Evolutionary conservation across 2,113 vertebrate species (phyloP), one percentile per base, ranked within the genome.

Genomic region (Machaerirhynchus nigripectus): DNA sequence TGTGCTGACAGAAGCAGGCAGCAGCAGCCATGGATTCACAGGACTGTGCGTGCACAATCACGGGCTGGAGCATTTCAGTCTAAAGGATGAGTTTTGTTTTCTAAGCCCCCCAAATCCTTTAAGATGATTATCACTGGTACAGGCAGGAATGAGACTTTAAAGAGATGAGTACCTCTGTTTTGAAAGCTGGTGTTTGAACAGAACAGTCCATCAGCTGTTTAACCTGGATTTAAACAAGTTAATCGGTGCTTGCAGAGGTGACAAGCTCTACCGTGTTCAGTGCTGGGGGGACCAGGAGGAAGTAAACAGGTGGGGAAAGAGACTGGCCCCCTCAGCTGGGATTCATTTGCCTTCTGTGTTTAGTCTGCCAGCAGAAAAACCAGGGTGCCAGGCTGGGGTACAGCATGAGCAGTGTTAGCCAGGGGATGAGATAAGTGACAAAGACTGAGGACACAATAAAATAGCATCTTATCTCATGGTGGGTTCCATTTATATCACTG

Each of bases 11-110:
- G 65, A 23, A 26, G 7, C 21, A 24, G 50, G 46, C 55, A 22
- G n/a, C 2, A 30, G 3, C 49, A 77, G 80, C 50, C 46, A 1
- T 4, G 0, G 0, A 2, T 1, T 2, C 31, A 3, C 1, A 0
- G 35, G 50, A 4, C 4, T 59, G 63, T 76, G 84, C 2, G 0
- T 65, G 50, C 67, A 49, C 40, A 19, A 1, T 14, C 71, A 39
- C 2, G 3, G 52, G 3, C 57, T 27, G 15, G 5, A 47, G 79
- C 63, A 9, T 33, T 69, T 35, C 85, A 23, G 20, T 46, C 22
- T 76, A 31, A 47, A 70, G 86, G 64, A 91, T 71, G 83, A 81
- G 68, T 78, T 93, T 81, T 50, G 50, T 87, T 92, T 95, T 53
- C 91, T 95, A 63, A 93, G 73, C 55, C 84, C 59, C 52, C 8